phyloP scores from a whole-genome alignment of 2,797 vertebrate species.

The Selene dorsalis region DNA sequence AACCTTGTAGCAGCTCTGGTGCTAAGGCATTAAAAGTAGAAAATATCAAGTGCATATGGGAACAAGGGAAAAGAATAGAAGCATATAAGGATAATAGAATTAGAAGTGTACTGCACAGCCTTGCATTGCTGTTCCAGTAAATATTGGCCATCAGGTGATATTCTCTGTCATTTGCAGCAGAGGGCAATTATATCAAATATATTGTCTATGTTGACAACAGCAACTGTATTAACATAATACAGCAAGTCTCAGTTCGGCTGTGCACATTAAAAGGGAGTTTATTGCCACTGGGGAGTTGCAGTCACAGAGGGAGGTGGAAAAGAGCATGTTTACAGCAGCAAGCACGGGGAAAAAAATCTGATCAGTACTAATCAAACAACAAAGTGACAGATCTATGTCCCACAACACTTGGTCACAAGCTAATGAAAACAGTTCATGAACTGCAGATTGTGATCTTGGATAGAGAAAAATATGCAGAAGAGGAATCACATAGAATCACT shows the following conservation, averaged over 20 bases:
- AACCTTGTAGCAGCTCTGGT: constrained; percentile 30
- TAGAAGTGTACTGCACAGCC: constrained; percentile 35
- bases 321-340: constrained; percentile 52
- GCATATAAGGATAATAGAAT: constrained; percentile 17
- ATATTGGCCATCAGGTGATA: constrained; percentile 27
- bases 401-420: constrained; percentile 17
- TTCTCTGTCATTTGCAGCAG: background rate
- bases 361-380: constrained; percentile 48
- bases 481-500: background rate
- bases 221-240: constrained; percentile 41
- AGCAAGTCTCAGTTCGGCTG: constrained; percentile 15
- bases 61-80: background rate
- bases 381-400: constrained; percentile 34
- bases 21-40: constrained; percentile 31
- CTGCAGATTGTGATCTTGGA: constrained; percentile 14
- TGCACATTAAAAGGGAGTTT: constrained; percentile 38
- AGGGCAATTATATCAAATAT: constrained; percentile 19
- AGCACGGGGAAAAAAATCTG: constrained; percentile 6
- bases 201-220: background rate
- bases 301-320: constrained; percentile 56
- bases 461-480: background rate
- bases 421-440: constrained; percentile 28
- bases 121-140: constrained; percentile 36
- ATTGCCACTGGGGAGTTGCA: constrained; percentile 26
- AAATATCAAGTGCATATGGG: constrained; percentile 37